Percentiles rank a stretch among this genome's conserved stretches.
Evolutionary conservation across 2,113 vertebrate species (phyloP).

Genomic region (Salvelinus alpinus): DNA sequence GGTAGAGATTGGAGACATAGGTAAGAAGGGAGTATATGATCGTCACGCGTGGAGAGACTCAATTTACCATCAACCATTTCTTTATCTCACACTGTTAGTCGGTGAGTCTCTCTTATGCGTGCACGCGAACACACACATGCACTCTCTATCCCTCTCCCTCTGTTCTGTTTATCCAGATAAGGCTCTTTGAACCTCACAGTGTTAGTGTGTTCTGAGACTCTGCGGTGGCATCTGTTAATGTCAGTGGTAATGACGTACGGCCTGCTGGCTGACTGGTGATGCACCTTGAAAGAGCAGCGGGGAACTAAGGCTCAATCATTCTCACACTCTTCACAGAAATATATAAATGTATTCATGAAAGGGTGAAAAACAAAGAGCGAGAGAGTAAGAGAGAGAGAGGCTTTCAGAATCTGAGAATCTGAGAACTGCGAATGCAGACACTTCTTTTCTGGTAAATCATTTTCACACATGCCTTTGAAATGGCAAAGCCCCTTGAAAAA

Average conservation of each 20-base stretch:
- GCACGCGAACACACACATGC: slow-evolving; percentile 13
- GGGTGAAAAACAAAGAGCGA: not conserved
- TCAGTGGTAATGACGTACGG: slow-evolving; percentile 62
- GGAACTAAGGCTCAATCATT: slow-evolving; percentile 59
- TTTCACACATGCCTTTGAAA: slow-evolving; percentile 61
- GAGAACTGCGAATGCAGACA: not conserved
- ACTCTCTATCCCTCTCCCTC: not conserved
- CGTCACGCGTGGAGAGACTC: not conserved
- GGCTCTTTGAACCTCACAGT: slow-evolving; percentile 57
- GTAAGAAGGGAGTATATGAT: slow-evolving; percentile 49
- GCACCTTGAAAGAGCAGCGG: slow-evolving; percentile 37
- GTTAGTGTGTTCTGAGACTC: slow-evolving; percentile 28
- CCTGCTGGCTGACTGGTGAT: slow-evolving; percentile 17
- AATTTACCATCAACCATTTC: not conserved
- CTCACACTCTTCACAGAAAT: slow-evolving; percentile 48
- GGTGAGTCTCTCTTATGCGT: not conserved
- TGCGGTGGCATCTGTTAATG: slow-evolving; percentile 61
- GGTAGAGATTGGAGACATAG: slow-evolving; percentile 54
- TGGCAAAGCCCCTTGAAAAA: slow-evolving; percentile 50
- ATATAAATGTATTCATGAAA: slow-evolving; percentile 54
- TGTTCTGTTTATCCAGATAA: slow-evolving; percentile 41
- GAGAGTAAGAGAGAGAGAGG: not conserved
- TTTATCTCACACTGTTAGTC: not conserved
- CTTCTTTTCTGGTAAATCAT: slow-evolving; percentile 52
- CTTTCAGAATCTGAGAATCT: not conserved